Evolutionary conservation across 2,797 vertebrate species (phyloP).

Genomic region (Podargus strigoides): DNA sequence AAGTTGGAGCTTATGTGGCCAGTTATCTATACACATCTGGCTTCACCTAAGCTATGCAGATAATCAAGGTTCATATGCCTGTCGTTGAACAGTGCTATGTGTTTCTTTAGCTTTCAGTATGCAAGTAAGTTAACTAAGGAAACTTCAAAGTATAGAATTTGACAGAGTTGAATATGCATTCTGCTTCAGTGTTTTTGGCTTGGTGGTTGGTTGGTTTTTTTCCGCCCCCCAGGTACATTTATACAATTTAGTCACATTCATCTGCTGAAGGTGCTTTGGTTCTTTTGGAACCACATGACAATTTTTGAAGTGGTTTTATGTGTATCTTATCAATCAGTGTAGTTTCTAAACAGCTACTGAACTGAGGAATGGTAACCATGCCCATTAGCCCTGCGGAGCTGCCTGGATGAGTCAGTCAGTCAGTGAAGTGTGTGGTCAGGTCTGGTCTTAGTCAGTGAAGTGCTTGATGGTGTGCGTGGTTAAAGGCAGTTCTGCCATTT

Average conservation of each 20-base stretch:
- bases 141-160: not conserved
- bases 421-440: not conserved
- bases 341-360: not conserved
- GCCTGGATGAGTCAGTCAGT: not conserved
- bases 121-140: not conserved
- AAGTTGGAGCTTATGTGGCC: not conserved
- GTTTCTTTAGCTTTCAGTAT: not conserved
- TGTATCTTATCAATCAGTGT: not conserved
- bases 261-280: not conserved
- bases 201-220: too few species aligned
- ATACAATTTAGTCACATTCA: not conserved
- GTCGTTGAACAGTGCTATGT: not conserved
- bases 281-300: too few species aligned
- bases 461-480: not conserved
- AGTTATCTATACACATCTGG: not conserved
- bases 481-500: not conserved
- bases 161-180: not conserved
- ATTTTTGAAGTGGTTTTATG: not conserved
- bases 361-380: not conserved
- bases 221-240: fast-evolving
- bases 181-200: not conserved
- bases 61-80: not conserved
- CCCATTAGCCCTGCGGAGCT: fast-evolving
- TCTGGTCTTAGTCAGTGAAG: not conserved
- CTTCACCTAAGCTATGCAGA: not conserved